These are phyloP conservation scores for Zoanthus sansibaricus DNA, from an alignment of 92 coral and sea anemone genomes.

Conservation along the genomic window DNA sequence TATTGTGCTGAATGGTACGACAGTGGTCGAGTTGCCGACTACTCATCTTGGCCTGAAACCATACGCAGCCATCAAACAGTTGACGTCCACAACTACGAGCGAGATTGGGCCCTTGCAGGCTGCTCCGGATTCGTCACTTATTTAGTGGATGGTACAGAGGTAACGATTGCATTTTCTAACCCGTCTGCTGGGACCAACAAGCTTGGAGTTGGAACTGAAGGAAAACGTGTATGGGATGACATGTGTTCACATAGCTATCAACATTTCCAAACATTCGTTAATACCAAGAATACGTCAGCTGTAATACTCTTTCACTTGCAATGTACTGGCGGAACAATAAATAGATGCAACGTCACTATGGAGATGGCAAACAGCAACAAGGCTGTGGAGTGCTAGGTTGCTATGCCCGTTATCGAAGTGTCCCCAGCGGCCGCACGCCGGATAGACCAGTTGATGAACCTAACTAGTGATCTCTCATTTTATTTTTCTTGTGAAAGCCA, in stretches of 20 bases:
- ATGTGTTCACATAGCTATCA: slow-evolving; percentile 59
- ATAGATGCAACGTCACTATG: slow-evolving; percentile 33
- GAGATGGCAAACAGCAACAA: neutral
- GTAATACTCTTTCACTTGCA: slow-evolving; percentile 37
- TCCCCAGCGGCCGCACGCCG: no score
- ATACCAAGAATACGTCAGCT: neutral
- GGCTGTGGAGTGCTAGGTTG: neutral
- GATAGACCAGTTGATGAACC: no score
- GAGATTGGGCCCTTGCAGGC: slow-evolving; percentile 60
- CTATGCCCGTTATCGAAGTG: neutral
- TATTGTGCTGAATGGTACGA: slow-evolving; percentile 62
- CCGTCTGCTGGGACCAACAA: slow-evolving; percentile 57
- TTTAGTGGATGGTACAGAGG: slow-evolving; percentile 47
- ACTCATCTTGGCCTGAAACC: slow-evolving; percentile 54
- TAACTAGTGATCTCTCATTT: no score
- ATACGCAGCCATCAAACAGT: slow-evolving; percentile 33
- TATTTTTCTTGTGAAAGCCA: no score
- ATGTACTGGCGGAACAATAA: slow-evolving; percentile 59
- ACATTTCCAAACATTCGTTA: slow-evolving; percentile 1
- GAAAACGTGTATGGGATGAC: slow-evolving; percentile 57
- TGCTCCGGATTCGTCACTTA: slow-evolving; percentile 74
- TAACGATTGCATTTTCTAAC: slow-evolving; percentile 72
- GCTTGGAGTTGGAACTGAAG: slow-evolving; percentile 67
- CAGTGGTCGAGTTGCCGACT: slow-evolving; percentile 65
- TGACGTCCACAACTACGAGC: slow-evolving; percentile 63